These are phyloP conservation scores for Bostrychus sinensis DNA, from an alignment of 2,113 vertebrate species.

Conservation along the genomic window DNA sequence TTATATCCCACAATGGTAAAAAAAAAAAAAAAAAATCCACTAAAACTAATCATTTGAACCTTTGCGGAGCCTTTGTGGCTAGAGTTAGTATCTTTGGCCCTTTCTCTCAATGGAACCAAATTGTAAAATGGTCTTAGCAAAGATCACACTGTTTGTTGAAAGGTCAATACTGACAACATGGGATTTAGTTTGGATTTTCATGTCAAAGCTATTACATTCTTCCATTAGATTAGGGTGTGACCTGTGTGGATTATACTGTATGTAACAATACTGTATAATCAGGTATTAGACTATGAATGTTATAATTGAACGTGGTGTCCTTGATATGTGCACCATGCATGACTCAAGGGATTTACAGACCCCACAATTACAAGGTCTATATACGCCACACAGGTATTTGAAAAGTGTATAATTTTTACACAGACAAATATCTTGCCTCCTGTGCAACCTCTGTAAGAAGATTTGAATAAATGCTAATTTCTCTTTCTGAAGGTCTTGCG, in stretches of 20 bases:
- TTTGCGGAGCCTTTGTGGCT: too few species aligned
- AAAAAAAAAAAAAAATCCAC: too few species aligned
- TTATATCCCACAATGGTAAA: too few species aligned
- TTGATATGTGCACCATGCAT: conserved; percentile 13
- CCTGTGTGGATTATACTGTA: background rate
- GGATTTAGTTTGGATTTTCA: background rate
- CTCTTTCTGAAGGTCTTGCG: background rate
- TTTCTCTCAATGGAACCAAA: too few species aligned
- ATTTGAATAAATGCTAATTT: background rate
- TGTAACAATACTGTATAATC: too few species aligned
- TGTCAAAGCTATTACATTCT: background rate
- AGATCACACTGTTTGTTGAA: background rate
- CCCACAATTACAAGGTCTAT: conserved; percentile 18
- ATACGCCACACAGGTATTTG: background rate
- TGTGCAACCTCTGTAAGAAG: background rate
- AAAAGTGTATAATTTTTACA: background rate
- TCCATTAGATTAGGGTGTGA: background rate
- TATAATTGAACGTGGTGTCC: background rate
- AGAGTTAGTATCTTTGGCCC: too few species aligned
- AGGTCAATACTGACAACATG: background rate
- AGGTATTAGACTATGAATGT: background rate
- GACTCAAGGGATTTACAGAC: conserved; percentile 20
- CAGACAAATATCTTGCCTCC: background rate
- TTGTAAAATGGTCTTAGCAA: too few species aligned
- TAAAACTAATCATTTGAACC: too few species aligned